phyloP scores from a whole-genome alignment of 2,888 invertebrate genomes.

The Patella pellucida region DNA sequence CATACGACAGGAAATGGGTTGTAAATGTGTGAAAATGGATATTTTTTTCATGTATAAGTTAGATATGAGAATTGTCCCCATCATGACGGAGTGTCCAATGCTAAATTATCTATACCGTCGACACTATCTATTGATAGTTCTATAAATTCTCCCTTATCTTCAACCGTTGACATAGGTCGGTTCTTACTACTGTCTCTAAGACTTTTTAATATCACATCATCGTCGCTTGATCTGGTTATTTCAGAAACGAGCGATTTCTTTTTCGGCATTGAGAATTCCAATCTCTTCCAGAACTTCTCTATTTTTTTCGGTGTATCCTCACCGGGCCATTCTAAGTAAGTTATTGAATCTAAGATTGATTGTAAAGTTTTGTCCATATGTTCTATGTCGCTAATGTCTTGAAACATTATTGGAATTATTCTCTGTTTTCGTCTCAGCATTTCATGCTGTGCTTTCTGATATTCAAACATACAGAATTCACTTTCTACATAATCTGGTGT shows the following conservation, averaged over 20 bases:
- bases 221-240: too few relatives aligned
- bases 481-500: constrained; percentile 53
- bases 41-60: too few relatives aligned
- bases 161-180: too few relatives aligned
- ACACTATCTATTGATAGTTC: too few relatives aligned
- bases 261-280: constrained; percentile 55
- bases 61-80: too few relatives aligned
- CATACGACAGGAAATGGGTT: too few relatives aligned
- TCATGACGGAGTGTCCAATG: too few relatives aligned
- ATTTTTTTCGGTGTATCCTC: constrained; percentile 27
- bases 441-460: constrained; percentile 59
- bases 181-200: too few relatives aligned
- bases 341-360: constrained; percentile 50
- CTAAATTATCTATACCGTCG: too few relatives aligned
- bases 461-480: constrained; percentile 58
- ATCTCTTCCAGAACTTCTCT: constrained; percentile 54
- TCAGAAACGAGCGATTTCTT: constrained; percentile 29
- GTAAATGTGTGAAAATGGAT: too few relatives aligned
- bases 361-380: constrained; percentile 48
- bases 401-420: constrained; percentile 55
- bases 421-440: constrained; percentile 58
- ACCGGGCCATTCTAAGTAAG: constrained; percentile 55
- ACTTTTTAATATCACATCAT: too few relatives aligned
- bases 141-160: too few relatives aligned
- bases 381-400: constrained; percentile 41